Evolutionary conservation across 2,113 vertebrate genomes (phyloP).

Genomic region (Phylloscopus trochilus): DNA sequence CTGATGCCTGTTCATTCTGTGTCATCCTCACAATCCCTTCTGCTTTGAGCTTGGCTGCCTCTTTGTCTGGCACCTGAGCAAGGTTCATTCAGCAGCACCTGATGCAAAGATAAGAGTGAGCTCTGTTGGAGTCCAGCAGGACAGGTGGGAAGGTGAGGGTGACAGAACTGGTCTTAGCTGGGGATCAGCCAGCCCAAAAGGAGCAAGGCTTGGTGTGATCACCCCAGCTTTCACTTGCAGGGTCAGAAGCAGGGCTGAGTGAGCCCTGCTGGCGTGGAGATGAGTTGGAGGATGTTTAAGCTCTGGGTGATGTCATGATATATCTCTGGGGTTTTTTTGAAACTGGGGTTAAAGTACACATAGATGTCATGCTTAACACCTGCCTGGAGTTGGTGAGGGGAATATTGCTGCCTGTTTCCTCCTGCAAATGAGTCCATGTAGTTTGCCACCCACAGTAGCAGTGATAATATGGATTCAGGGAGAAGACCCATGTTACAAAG

Average conservation of each 20-base stretch:
- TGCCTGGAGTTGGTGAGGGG: neutral
- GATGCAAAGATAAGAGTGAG: neutral
- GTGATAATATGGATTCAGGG: neutral
- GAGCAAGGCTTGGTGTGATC: neutral
- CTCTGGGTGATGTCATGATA: neutral
- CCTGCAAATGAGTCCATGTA: neutral
- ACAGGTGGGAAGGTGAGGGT: neutral
- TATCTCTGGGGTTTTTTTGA: neutral
- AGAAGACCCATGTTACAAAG: neutral
- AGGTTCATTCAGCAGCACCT: conserved; percentile 50
- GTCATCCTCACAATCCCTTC: conserved; percentile 37
- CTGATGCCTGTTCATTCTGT: conserved; percentile 39
- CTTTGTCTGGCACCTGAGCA: conserved; percentile 59
- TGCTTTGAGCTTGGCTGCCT: conserved; percentile 36
- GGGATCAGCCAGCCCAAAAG: neutral
- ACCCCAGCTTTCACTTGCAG: neutral
- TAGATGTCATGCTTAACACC: neutral
- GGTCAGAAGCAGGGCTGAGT: neutral
- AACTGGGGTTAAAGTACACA: neutral
- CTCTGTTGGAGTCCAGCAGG: neutral
- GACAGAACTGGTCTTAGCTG: neutral
- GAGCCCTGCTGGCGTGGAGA: neutral
- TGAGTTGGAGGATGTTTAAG: neutral
- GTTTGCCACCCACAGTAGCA: neutral
- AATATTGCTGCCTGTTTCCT: neutral